Evolutionary conservation across 1,140 invertebrate species (phyloP), one percentile per base, ranked within the genome.

Genomic region (Harpegnathos saltator): DNA sequence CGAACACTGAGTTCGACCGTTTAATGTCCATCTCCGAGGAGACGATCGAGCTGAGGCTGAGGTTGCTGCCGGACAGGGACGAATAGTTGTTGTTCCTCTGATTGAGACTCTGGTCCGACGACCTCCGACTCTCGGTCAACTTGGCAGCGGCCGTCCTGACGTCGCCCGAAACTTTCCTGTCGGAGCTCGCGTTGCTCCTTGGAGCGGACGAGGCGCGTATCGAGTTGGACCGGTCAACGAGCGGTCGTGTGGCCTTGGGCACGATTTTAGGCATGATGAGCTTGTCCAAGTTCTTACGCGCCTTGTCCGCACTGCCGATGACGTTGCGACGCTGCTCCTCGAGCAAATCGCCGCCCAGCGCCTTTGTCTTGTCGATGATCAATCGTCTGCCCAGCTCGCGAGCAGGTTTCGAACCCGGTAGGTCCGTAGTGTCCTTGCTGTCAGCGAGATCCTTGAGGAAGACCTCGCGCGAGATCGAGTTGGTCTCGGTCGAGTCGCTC

Each of bases 1-100:
- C 95, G 83, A 95, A 95, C 75, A 92, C 69, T 0, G 90, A 94
- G 71, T 91, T 92, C 44, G 93, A 93, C 38, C 91, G 89, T 77
- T 93, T 94, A 24, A 92, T 82, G 24, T 92, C 91, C 17, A 87
- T 7, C 12, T 93, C 92, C 44, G 90, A 91, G 65, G 92, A 93
- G 3, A 94, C 87, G 33, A 94, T 92, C 0, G 94, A 95, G 81
- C 91, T 94, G 1, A 95, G 81, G 81, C 94, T 95, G 5, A 95
- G 87, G 77, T 91, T 94, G 65, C 94, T 95, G 19, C 92, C 88
- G 50, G 88, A 94, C 5, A 94, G 68, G 65, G 89, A 91, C 19
- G 68, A 26, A 48, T 86, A 90, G 66, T 91, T 89, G 24, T 91
- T 91, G 19, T 87, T 83, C 3, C 74, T 69, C 19, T 59, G 65